These are phyloP conservation scores for Drosophila nigromelanica DNA, from an alignment of 1,140 invertebrate species.

Conservation along the genomic window DNA sequence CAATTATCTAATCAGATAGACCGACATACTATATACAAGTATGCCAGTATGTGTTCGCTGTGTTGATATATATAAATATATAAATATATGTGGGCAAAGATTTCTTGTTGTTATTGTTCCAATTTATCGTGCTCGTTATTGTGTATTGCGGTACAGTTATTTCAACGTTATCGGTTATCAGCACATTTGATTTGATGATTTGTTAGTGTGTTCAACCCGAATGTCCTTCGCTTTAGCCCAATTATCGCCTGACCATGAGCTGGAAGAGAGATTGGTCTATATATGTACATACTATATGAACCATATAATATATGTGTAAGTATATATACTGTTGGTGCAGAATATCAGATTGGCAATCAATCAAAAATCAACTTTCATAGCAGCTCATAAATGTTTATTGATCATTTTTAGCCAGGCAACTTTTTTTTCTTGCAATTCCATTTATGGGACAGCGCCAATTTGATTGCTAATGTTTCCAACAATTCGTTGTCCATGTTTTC, in stretches of 20 bases:
- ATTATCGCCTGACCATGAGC: conserved; percentile 20
- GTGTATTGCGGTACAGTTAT: conserved; percentile 29
- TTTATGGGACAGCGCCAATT: conserved; percentile 20
- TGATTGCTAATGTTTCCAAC: conserved; percentile 28
- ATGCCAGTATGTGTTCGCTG: neutral
- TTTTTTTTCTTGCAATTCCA: conserved; percentile 17
- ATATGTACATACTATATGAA: neutral
- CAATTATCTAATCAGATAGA: conserved; percentile 44
- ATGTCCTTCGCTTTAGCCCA: conserved; percentile 25
- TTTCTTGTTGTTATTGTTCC: conserved; percentile 34
- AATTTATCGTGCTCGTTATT: conserved; percentile 37
- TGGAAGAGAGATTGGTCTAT: neutral
- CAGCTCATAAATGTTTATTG: conserved; percentile 45
- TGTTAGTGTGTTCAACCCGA: neutral
- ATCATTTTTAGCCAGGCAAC: conserved; percentile 23
- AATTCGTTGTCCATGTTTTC: neutral
- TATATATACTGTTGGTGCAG: neutral
- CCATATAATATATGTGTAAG: neutral
- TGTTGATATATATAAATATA: neutral
- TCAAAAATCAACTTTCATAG: conserved; percentile 43
- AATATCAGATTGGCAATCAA: conserved; percentile 34
- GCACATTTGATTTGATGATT: conserved; percentile 19
- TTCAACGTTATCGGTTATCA: conserved; percentile 48
- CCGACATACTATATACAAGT: conserved; percentile 19
- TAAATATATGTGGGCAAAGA: conserved; percentile 7